Base-by-base conservation (phyloP, 92 coral and sea anemone species). In the Ricordea florida region DNA sequence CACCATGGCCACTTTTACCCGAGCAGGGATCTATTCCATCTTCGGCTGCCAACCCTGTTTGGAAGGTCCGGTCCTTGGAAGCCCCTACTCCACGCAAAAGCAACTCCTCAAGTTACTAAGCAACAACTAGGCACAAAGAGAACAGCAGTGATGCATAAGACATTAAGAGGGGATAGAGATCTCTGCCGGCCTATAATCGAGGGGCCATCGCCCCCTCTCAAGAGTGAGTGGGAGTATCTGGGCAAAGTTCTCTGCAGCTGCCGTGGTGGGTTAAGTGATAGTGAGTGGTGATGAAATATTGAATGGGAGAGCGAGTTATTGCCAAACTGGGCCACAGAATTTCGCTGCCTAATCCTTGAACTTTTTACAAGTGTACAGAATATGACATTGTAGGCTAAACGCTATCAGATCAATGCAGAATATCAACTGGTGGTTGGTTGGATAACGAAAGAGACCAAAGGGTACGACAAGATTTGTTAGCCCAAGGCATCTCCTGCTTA, bases 181-280 rank as follows among this genome's bases (percentile, higher is more conserved):
- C 10, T 44, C 37, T 73, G 80, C 33, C 40, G 66, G 34, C 80
- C 80, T 27, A 31, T 58, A 14, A 47, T 61, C 16, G 80, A 48
- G 16, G 80, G 80, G 10, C 81, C 81, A 3, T 64, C 80, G 10
- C 69, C 86, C 6, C 65, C 65, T 5, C 60, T 40, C 4, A 86
- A 80, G 66, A 65, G 92, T 21, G 92, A 75, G 45, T 87, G 92
- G 92, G 92, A 81, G 40, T 87, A 81, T 45, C 58, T 87, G 9
- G 92, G 92, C 0, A 71, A 71, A 60, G 92, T 87, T 6, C 68
- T 87, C 16, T 81, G 81, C 35, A 87, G 92, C 72, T 87, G 92
- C 22, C 92, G 88, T 5, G 81, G 87, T 34, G 58, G 82, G 48
- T 17, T 71, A 33, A 80, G 48, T 29, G 85, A 79, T 56, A 63